Conservation (phyloP, 1,140 invertebrate genomes). For the Caligus rogercresseyi region DNA sequence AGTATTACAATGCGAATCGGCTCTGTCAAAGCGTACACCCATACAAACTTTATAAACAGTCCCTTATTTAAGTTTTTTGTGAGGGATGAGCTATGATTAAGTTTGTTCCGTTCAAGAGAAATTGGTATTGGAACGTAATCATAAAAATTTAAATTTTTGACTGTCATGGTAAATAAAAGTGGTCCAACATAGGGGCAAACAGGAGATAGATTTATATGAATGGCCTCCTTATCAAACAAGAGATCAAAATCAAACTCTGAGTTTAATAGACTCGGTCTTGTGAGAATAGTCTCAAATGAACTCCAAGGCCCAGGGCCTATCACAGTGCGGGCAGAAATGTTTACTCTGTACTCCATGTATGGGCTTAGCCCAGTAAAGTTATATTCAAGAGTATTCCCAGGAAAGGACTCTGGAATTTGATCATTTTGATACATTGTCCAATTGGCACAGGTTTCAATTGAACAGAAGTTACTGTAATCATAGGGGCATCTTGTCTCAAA, state of each 20-base stretch:
- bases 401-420: not conserved
- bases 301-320: not conserved
- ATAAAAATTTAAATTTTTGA: too few relatives aligned
- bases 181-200: not conserved
- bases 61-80: not conserved
- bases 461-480: not conserved
- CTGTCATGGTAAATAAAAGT: not conserved
- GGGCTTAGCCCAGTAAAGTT: not conserved
- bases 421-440: not conserved
- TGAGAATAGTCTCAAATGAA: not conserved
- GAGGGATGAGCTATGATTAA: not conserved
- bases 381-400: not conserved
- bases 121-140: not conserved
- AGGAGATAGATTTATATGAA: not conserved
- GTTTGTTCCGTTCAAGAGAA: not conserved
- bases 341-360: not conserved
- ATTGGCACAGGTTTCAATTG: not conserved
- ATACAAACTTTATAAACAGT: not conserved
- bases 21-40: not conserved
- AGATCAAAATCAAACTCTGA: not conserved
- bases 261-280: not conserved
- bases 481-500: not conserved
- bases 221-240: not conserved
- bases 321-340: not conserved
- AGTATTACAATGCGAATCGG: not conserved